phyloP scores from a whole-genome alignment of 2,888 invertebrate species.

The Epiperipatus broadwayi region DNA sequence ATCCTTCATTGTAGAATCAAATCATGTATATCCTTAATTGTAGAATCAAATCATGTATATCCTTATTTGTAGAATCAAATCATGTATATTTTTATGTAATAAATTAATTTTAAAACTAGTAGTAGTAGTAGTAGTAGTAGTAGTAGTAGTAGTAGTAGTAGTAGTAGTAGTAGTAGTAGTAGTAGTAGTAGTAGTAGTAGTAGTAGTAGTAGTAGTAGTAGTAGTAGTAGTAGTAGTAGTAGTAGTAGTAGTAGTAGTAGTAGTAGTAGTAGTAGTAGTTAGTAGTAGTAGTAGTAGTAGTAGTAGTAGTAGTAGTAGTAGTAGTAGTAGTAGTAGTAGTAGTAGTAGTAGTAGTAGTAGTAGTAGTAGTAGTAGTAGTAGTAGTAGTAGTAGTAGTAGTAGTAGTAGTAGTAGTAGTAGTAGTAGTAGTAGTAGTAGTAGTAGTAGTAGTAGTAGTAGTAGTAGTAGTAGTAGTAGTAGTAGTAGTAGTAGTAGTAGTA shows the following conservation, averaged over 20 bases:
- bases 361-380: constrained; percentile 9
- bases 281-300: background rate
- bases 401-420: constrained; percentile 8
- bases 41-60: too few relatives aligned
- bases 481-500: too few relatives aligned
- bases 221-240: background rate
- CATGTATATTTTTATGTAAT: too few relatives aligned
- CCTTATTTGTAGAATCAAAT: too few relatives aligned
- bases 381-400: constrained; percentile 8
- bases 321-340: background rate
- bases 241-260: background rate
- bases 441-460: constrained; percentile 5
- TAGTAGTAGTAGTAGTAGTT: too few relatives aligned
- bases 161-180: background rate
- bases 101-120: too few relatives aligned
- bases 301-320: background rate
- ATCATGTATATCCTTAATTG: too few relatives aligned
- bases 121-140: constrained; percentile 19
- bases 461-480: too few relatives aligned
- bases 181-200: background rate
- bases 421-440: constrained; percentile 7
- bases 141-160: background rate
- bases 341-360: constrained; percentile 9
- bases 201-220: background rate
- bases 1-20: too few relatives aligned